Conservation (phyloP, 2,888 invertebrate species). For the Pelosia muscerda region DNA sequence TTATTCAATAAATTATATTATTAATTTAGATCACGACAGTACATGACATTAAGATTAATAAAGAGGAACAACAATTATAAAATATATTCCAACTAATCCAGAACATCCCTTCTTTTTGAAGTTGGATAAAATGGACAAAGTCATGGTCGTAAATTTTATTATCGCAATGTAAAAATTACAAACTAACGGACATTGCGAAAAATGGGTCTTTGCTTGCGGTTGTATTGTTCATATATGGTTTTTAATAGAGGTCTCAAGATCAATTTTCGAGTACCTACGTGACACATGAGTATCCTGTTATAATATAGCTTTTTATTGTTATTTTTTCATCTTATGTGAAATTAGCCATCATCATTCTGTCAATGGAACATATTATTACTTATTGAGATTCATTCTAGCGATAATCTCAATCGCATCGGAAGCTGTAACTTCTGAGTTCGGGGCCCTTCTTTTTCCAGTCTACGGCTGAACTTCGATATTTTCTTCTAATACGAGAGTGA, state of each 20-base stretch:
- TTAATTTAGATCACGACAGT: background rate
- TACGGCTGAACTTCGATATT: too few relatives aligned
- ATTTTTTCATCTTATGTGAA: background rate
- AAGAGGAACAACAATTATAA: too few relatives aligned
- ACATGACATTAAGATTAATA: background rate
- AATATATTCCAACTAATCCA: too few relatives aligned
- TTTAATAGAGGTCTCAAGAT: constrained; percentile 20
- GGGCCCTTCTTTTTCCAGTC: too few relatives aligned
- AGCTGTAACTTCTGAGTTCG: too few relatives aligned
- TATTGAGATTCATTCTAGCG: too few relatives aligned
- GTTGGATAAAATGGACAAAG: background rate
- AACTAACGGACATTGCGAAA: constrained; percentile 2
- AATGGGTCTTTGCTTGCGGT: background rate
- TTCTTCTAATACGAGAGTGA: too few relatives aligned
- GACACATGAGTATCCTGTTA: background rate
- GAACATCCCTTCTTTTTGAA: too few relatives aligned
- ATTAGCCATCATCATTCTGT: background rate
- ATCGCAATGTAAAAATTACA: constrained; percentile 12
- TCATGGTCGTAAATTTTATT: background rate
- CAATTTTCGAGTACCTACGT: constrained; percentile 12
- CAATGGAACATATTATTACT: too few relatives aligned
- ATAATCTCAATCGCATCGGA: too few relatives aligned
- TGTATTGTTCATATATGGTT: constrained; percentile 9
- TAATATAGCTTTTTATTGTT: background rate
- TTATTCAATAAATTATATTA: background rate